phyloP scores from a whole-genome alignment of 2,113 vertebrate genomes.

The Thamnaconus septentrionalis region DNA sequence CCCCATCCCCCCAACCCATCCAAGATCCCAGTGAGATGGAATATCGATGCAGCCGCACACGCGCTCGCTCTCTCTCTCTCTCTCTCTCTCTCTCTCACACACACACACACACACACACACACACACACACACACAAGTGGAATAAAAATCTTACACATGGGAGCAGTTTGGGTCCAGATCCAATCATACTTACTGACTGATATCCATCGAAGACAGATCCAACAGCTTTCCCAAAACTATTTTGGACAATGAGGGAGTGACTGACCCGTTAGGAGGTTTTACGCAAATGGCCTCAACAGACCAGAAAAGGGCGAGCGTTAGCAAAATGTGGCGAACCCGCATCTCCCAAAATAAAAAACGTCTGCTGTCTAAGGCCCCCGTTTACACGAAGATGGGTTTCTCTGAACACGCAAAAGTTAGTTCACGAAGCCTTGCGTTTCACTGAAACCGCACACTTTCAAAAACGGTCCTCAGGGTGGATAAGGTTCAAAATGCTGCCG shows the following conservation, averaged over 20 bases:
- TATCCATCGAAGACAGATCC: slow-evolving; percentile 42
- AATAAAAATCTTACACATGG: slow-evolving; percentile 34
- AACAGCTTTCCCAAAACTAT: slow-evolving; percentile 31
- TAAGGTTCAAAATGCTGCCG: too few relatives aligned
- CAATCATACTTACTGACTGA: slow-evolving; percentile 46
- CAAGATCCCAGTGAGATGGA: slow-evolving; percentile 44
- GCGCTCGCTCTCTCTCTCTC: too few relatives aligned
- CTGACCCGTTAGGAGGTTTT: neutral
- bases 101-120: slow-evolving; percentile 4
- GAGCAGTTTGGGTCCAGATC: slow-evolving; percentile 41
- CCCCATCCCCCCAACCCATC: slow-evolving; percentile 28
- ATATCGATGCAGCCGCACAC: slow-evolving; percentile 51
- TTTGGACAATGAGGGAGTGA: slow-evolving; percentile 36
- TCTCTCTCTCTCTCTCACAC: neutral
- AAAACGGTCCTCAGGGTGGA: too few relatives aligned
- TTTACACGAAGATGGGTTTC: too few relatives aligned
- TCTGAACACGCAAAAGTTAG: too few relatives aligned
- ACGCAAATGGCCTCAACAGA: too few relatives aligned
- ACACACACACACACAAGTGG: neutral
- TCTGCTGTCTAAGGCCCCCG: too few relatives aligned
- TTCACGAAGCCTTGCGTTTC: too few relatives aligned
- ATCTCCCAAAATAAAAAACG: too few relatives aligned
- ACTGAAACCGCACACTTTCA: too few relatives aligned
- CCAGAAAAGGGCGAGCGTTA: too few relatives aligned
- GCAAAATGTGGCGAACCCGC: too few relatives aligned